These are phyloP conservation scores for Hippoglossus stenolepis DNA, from an alignment of 2,113 vertebrate species.

Conservation along the genomic window DNA sequence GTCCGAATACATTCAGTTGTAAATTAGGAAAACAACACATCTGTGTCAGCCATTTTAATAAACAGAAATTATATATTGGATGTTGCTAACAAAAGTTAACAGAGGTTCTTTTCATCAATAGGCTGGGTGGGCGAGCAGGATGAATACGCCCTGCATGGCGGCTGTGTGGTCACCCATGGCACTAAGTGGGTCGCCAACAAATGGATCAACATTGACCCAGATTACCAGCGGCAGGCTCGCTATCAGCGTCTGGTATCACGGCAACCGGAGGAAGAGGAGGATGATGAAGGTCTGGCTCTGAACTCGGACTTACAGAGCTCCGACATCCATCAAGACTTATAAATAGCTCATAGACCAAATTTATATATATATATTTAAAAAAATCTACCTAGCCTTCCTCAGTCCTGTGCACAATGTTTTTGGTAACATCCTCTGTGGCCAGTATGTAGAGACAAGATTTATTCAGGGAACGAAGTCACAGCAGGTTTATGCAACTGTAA, in stretches of 20 bases:
- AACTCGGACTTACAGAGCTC: slow-evolving; percentile 60
- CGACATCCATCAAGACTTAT: slow-evolving; percentile 75
- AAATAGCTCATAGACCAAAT: slow-evolving; percentile 67
- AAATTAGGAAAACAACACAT: too few relatives aligned
- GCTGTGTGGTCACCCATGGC: slow-evolving; percentile 93
- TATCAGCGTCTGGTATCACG: slow-evolving; percentile 93
- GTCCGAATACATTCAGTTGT: too few relatives aligned
- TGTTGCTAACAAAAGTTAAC: not conserved
- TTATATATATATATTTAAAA: not conserved
- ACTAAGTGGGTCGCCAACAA: slow-evolving; percentile 98
- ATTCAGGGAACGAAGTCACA: slow-evolving; percentile 79
- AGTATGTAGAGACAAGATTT: slow-evolving; percentile 56
- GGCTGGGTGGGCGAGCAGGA: slow-evolving; percentile 98
- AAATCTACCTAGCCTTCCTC: slow-evolving; percentile 53
- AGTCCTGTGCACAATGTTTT: slow-evolving; percentile 67
- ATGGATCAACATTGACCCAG: slow-evolving; percentile 99
- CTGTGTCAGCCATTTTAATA: too few relatives aligned
- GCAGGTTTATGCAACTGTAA: slow-evolving; percentile 79
- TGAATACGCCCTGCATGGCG: slow-evolving; percentile 94
- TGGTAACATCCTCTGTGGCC: slow-evolving; percentile 45
- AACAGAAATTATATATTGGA: too few relatives aligned
- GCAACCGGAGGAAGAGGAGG: slow-evolving; percentile 75
- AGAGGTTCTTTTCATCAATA: slow-evolving; percentile 56
- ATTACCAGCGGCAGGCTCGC: slow-evolving; percentile 88
- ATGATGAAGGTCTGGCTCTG: slow-evolving; percentile 49